Evolutionary conservation across 2,797 vertebrate species (phyloP), one percentile per base, ranked within the genome.

Genomic region (Oceanodroma leucorhoa): DNA sequence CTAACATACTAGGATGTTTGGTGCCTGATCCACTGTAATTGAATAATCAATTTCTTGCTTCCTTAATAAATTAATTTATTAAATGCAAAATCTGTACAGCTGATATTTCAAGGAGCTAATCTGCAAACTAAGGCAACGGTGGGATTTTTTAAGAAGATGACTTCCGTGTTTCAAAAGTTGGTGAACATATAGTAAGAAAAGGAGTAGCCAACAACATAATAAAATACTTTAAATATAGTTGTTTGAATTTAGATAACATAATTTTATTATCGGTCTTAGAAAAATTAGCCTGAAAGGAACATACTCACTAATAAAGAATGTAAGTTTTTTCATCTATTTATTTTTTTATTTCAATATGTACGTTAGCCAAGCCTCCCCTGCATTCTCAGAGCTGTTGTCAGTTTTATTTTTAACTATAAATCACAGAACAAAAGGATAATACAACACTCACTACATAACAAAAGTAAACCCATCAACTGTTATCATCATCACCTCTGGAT

Each of bases 11-110:
- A n/a, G 58, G 29, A 58, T 93, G 60, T 62, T 94, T 57, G 62
- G 29, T 87, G 66, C 81, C 92, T 77, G 43, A 69, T 91, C 86
- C 40, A 5, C 82, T 64, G 69, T 89, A 96, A 97, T 4, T 94
- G 83, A 96, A 97, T 95, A 95, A 96, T 90, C 95, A 91, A 90
- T 95, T 87, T 83, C 89, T 94, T 53, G 58, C 88, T 94, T 90
- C 95, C 94, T 94, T 97, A 97, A 97, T 95, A 97, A 87, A 95
- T 46, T 90, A 87, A 96, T 96, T 85, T 97, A 91, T 96, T 96
- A 96, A 95, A 96, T 65, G 83, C 61, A 83, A 88, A 92, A 55
- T 91, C 93, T 13, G 24, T 80, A 89, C 77, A 93, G 87, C 65
- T 90, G 90, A 76, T 95, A 95, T 83, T 77, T 96, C 94, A 88